Conservation (phyloP, 2,113 vertebrate genomes). For the Silurus meridionalis region DNA sequence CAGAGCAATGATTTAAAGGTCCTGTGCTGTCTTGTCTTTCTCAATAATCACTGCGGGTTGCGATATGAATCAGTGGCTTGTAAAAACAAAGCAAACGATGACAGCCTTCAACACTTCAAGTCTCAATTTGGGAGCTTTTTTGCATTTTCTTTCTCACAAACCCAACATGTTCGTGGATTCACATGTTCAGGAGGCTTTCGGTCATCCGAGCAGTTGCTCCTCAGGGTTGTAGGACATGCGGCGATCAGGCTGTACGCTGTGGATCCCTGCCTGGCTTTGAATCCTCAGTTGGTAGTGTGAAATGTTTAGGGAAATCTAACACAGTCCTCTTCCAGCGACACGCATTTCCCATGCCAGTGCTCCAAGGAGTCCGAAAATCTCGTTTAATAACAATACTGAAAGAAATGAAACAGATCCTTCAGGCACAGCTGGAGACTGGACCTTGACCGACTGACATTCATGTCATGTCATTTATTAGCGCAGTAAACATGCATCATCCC, state of each 20-base stretch:
- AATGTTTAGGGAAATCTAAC: background rate
- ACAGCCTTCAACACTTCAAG: too few species aligned
- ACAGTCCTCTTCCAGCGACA: constrained; percentile 18
- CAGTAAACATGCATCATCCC: constrained; percentile 45
- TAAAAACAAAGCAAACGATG: background rate
- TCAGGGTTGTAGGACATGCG: background rate
- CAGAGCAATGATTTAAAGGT: background rate
- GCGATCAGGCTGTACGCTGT: background rate
- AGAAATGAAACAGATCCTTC: background rate
- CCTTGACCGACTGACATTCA: constrained; percentile 72
- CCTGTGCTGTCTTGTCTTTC: background rate
- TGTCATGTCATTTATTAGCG: constrained; percentile 53
- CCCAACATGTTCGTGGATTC: background rate
- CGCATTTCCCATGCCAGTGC: constrained; percentile 20
- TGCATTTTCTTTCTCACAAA: background rate
- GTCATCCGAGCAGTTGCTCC: background rate
- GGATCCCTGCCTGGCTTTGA: background rate
- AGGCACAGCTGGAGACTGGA: constrained; percentile 58
- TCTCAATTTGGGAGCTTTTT: background rate
- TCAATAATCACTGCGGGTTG: background rate
- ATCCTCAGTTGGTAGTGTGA: background rate
- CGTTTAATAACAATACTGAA: background rate
- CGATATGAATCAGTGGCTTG: background rate
- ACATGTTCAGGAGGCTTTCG: background rate
- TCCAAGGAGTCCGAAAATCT: background rate